phyloP scores from a whole-genome alignment of 2,797 vertebrate species.

The Chloroceryle inda region DNA sequence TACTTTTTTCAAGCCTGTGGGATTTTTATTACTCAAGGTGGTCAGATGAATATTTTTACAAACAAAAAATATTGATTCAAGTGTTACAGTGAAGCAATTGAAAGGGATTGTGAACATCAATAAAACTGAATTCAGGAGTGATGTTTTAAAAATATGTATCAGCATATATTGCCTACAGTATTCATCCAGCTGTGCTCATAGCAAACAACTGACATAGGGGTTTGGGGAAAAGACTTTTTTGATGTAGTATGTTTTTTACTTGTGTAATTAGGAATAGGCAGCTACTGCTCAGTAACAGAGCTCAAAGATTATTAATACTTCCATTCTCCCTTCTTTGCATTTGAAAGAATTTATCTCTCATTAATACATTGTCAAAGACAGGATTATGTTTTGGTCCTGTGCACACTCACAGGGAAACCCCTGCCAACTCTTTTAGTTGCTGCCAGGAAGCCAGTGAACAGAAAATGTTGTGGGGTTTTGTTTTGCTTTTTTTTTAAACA shows the following conservation, averaged over 20 bases:
- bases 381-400: slow-evolving; percentile 55
- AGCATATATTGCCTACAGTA: not conserved
- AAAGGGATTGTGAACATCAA: not conserved
- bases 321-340: slow-evolving; percentile 41
- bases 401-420: slow-evolving; percentile 19
- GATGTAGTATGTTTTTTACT: not conserved
- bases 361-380: slow-evolving; percentile 62
- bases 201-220: not conserved
- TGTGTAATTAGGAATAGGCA: slow-evolving; percentile 30
- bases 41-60: not conserved
- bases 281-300: slow-evolving; percentile 32
- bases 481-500: not conserved
- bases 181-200: not conserved
- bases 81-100: not conserved
- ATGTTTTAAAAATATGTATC: not conserved
- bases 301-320: slow-evolving; percentile 49
- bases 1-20: not conserved
- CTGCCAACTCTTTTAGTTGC: slow-evolving; percentile 19
- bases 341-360: slow-evolving; percentile 66
- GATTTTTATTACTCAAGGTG: not conserved
- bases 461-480: not conserved
- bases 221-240: slow-evolving; percentile 9
- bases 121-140: not conserved
- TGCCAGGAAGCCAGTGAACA: slow-evolving; percentile 42
- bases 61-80: not conserved